Evolutionary conservation across 1,140 invertebrate genomes (phyloP).

Genomic region (Ridgeia piscesae): DNA sequence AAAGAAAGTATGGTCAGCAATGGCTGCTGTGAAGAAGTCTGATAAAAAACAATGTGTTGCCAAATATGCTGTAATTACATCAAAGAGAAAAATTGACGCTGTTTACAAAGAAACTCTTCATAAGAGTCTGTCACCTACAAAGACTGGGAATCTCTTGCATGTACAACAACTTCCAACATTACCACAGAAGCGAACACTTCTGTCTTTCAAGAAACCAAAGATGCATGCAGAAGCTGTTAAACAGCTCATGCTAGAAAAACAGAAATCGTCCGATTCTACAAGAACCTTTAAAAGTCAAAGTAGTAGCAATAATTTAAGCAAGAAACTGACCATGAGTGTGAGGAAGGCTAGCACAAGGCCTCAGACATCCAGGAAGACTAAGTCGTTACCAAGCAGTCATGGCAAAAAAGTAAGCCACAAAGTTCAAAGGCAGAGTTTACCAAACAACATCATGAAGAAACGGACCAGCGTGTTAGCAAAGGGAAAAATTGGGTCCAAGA

Average conservation of each 20-base stretch:
- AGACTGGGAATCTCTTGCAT: not conserved
- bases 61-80: not conserved
- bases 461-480: not conserved
- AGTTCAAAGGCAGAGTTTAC: slow-evolving; percentile 4
- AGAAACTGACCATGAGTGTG: slow-evolving; percentile 30
- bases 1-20: not conserved
- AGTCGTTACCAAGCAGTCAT: not conserved
- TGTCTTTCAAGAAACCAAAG: not conserved
- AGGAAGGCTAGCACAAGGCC: not conserved
- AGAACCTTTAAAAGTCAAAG: slow-evolving; percentile 1
- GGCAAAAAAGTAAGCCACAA: not conserved
- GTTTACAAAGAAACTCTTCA: not conserved
- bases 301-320: not conserved
- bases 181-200: not conserved
- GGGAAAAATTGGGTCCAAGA: not conserved
- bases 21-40: not conserved
- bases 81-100: not conserved
- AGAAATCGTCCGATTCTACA: not conserved
- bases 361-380: not conserved
- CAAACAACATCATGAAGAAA: not conserved
- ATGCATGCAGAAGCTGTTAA: not conserved
- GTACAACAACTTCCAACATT: not conserved
- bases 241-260: not conserved
- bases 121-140: not conserved
- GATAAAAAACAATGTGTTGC: not conserved